Base-by-base conservation (phyloP, 2,888 invertebrate species). In the Cephonodes hylas region DNA sequence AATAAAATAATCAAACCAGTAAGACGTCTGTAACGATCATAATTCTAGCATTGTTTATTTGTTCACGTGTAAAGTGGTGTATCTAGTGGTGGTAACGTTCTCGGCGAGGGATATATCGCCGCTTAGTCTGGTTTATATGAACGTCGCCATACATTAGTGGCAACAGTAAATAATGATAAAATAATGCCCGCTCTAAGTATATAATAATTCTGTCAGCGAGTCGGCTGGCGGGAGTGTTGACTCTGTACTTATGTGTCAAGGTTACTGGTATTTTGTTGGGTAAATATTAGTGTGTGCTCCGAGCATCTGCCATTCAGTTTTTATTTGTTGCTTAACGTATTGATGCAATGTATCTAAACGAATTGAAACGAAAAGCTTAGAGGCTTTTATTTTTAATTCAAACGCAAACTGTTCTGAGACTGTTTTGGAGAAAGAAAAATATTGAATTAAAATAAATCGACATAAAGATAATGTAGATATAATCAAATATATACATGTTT, bases 121-220 rank as follows among this genome's bases (percentile, higher is more conserved):
- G 64, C 61, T 71, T 73, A 69, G 76, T 85, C 87, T 87, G 88
- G 81, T 86, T 84, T 80, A 76, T 81, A 68, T 83, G 86, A 76
- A 80, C 85, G 84, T 86, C 87, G 80, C 83, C 83, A 83, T 84
- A 83, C 85, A 80, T 88, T 87, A 85, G 77, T 79, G 64, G 73
- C 69, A 78, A 81, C 77, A 83, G 81, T 85, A 82, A 83, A 86
- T 86, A 88, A 76, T 72, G 72, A 79, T 81, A 78, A 81, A 83
- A 76, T 77, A 76, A 77, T 58, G 46, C 44, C 18, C 13, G 13
- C 44, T 10, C 18, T 59, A 45, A 53, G 60, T 42, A 53, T 48
- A 42, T 80, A 80, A 86, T 88, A 82, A 86, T 85, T 85, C 82
- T 69, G 70, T 79, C 77, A 74, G 77, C 53, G 27, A n/a, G 56